Evolutionary conservation across 2,888 invertebrate genomes (phyloP).

Genomic region (Caenorhabditis japonica): DNA sequence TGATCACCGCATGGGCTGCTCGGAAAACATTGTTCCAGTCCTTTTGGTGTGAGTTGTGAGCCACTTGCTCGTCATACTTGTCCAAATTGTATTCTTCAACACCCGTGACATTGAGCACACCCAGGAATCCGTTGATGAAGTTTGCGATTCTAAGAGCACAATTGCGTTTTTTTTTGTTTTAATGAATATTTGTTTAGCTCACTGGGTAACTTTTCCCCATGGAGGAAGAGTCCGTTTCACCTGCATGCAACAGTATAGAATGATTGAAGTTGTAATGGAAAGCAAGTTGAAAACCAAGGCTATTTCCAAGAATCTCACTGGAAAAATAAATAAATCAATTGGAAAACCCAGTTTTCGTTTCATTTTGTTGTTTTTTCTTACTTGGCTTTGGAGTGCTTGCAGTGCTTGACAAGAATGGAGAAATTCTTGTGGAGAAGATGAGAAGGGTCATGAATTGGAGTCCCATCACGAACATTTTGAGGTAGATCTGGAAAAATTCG

Average conservation of each 20-base stretch:
- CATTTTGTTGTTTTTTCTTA: conserved; percentile 40
- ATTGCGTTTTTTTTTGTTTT: background rate
- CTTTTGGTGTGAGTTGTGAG: conserved; percentile 57
- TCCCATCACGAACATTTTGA: conserved; percentile 73
- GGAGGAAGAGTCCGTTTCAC: conserved; percentile 72
- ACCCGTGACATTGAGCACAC: conserved; percentile 69
- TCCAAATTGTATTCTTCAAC: conserved; percentile 66
- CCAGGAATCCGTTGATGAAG: conserved; percentile 73
- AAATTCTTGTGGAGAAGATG: conserved; percentile 73
- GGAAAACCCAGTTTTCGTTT: conserved; percentile 16
- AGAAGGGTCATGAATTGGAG: conserved; percentile 75
- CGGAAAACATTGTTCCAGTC: conserved; percentile 74
- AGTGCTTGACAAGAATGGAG: conserved; percentile 72
- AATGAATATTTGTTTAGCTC: conserved; percentile 1
- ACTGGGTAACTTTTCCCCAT: conserved; percentile 71
- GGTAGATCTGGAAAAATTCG: conserved; percentile 57
- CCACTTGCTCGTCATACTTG: conserved; percentile 65
- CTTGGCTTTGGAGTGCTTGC: conserved; percentile 72
- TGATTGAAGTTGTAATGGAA: conserved; percentile 68
- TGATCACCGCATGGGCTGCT: conserved; percentile 72
- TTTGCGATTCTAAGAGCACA: conserved; percentile 65
- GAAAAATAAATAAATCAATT: too few species aligned
- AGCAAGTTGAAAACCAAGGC: conserved; percentile 72
- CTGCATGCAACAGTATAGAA: conserved; percentile 66
- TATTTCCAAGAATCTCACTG: conserved; percentile 76